Evolutionary conservation across 1,140 invertebrate genomes (phyloP), one percentile per base, ranked within the genome.

Genomic region (Daktulosphaira vitifoliae): DNA sequence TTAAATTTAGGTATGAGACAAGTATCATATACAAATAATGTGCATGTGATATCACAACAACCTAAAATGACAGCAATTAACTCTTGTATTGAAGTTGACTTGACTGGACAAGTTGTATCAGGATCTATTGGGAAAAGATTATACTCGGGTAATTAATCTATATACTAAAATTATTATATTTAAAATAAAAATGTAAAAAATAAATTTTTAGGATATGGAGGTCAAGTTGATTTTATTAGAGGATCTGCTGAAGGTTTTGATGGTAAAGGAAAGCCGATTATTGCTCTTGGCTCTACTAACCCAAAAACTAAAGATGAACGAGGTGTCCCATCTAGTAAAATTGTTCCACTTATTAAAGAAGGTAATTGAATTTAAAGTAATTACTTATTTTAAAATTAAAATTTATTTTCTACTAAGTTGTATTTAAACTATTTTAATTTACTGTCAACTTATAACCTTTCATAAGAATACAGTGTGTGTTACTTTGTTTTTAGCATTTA

Each of bases 1-100:
- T 70, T 33, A 33, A 69, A 74, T 76, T 2, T 72, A 90, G 89
- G 88, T 73, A 91, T 93, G 88, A 77, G 87, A 72, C 83, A 84
- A 71, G 87, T 93, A 16, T 84, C 89, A 72, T 93, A 90, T 73
- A 90, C 92, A 0, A 94, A 94, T 75, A 86, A 85, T 73, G 84
- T 83, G 3, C 79, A 82, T 66, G 79, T 94, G 66, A 85, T 96
- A 64, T 83, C 85, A 0, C 81, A 85, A 69, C 90, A 92, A 75
- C 89, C 91, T 1, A 85, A 82, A 71, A 93, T 97, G 83, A 95
- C 92, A 0, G 92, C 93, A 16, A 96, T 97, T 69, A 97, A 97
- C 77, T 96, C 92, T 0, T 93, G 90, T 74, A 93, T 97, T 70
- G 93, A 97, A 77, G 86, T 97, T 0, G 94, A 97, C 76, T 77